Base-by-base conservation (phyloP, 2,797 vertebrate genomes). In the Tragelaphus oryx region DNA sequence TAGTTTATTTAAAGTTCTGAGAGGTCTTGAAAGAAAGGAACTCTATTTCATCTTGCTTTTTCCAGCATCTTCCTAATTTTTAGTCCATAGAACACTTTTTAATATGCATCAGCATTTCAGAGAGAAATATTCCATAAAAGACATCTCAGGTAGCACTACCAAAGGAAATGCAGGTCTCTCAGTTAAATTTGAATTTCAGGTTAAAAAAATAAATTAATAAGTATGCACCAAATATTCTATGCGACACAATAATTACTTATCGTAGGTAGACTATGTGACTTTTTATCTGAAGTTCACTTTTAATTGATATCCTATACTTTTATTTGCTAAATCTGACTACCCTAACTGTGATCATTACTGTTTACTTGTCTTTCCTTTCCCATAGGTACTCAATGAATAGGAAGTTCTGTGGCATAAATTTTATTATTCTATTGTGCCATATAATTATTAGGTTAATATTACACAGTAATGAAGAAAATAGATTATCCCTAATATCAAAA, bases 261-360 rank as follows among this genome's bases (percentile, higher is more conserved):
- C 2, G 57, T 87, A 90, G 60, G 50, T 28, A 83, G 33, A 95
- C 74, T 6, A 33, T 81, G 91, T 95, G 26, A 44, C 48, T 50
- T 78, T 74, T 81, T 89, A n/a, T 80, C 54, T 84, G 82, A 88
- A 91, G 37, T 93, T 95, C 17, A 80, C 57, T 84, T 76, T 26
- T 81, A 88, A 68, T 65, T 78, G 30, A 12, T 41, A 3, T 83
- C 28, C 28, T 91, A 0, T 46, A 33, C 74, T 75, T 94, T 88
- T 46, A 48, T 93, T 80, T 91, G 50, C 55, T 88, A 75, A 44
- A 65, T 57, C 48, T 87, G 30, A 18, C 28, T 89, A 33, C 20
- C 37, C 44, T 75, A 86, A 68, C 33, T 18, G 91, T 85, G n/a
- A 28, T 82, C 48, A 81, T 48, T 30, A 46, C 65, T 87, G 48